Base-by-base conservation (phyloP, 1,140 invertebrate genomes). In the Drosophila hydei region DNA sequence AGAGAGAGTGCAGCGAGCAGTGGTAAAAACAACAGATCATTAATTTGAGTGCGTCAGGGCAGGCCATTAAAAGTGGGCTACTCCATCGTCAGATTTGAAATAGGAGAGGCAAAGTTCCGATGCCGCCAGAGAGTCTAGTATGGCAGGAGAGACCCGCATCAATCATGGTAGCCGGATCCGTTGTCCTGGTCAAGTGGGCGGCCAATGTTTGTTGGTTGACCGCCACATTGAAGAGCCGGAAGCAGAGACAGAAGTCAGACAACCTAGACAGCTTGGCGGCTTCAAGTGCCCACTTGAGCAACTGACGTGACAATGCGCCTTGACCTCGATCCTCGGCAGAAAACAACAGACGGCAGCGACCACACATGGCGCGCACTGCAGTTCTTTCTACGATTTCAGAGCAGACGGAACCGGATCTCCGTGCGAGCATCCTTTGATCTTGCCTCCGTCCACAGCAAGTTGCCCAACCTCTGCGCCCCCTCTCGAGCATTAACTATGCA, bases 211-310 rank as follows among this genome's bases (percentile, higher is more conserved):
- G 71, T 83, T 77, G 79, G 79, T 83, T 83, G 79, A 83, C 79
- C 79, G 79, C 79, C 79, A 56, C 50, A 59, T 47, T 65, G 56
- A 56, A 72, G 55, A 14, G 61, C 79, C 79, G 79, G 79, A 83
- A 81, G 79, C 55, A 51, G 55, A 50, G 16, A 50, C 21, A 18
- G 72, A 30, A 42, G 64, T 4, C 45, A 12, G 21, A 14, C 63
- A 14, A 12, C 38, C 33, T 75, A 88, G 83, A 88, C 83, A 72
- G 72, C 47, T 75, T 85, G 85, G 80, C 87, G 76, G 80, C 69
- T 30, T 88, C 75, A 85, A 88, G 83, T 84, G 80, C 69, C 69
- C 81, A 87, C 77, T 85, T 80, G 50, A 77, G 16, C 23, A n/a
- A n/a, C n/a, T n/a, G n/a, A n/a, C n/a, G n/a, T n/a, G 11, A 27